Percentiles rank a stretch among this genome's conserved stretches.
phyloP scores from a whole-genome alignment of 2,888 invertebrate genomes.

The Chouioia cunea region DNA sequence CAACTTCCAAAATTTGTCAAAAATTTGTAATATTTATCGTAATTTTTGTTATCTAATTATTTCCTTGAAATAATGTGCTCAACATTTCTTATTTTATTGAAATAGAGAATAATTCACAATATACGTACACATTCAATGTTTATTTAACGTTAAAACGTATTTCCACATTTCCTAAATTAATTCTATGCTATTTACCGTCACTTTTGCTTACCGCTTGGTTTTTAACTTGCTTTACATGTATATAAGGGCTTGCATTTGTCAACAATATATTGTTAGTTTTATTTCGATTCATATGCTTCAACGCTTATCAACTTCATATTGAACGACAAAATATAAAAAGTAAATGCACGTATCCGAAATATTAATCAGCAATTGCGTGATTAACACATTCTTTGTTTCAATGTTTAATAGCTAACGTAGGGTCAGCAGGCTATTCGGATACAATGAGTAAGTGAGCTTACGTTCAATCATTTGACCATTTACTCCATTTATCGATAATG shows the following conservation, averaged over 20 bases:
- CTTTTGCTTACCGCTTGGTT: neutral
- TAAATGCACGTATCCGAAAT: constrained; percentile 27
- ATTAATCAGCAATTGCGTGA: constrained; percentile 40
- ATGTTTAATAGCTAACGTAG: constrained; percentile 66
- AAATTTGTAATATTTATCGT: neutral
- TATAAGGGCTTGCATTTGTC: neutral
- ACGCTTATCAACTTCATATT: constrained; percentile 20
- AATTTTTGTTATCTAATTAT: neutral
- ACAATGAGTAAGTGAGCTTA: constrained; percentile 63
- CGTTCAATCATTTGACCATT: constrained; percentile 39
- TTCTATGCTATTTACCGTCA: neutral
- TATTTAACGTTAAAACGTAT: neutral
- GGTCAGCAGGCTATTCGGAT: constrained; percentile 62
- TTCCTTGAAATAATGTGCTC: neutral
- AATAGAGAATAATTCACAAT: neutral
- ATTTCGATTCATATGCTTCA: constrained; percentile 23
- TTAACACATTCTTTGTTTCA: constrained; percentile 51
- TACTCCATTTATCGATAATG: neutral
- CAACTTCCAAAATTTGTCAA: no score
- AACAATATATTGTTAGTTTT: neutral
- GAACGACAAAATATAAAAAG: constrained; percentile 9
- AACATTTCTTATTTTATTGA: neutral
- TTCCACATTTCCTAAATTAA: neutral
- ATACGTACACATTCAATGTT: neutral
- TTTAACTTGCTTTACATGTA: neutral